Base-by-base conservation (phyloP, 2,113 vertebrate genomes). In the Cololabis saira region DNA sequence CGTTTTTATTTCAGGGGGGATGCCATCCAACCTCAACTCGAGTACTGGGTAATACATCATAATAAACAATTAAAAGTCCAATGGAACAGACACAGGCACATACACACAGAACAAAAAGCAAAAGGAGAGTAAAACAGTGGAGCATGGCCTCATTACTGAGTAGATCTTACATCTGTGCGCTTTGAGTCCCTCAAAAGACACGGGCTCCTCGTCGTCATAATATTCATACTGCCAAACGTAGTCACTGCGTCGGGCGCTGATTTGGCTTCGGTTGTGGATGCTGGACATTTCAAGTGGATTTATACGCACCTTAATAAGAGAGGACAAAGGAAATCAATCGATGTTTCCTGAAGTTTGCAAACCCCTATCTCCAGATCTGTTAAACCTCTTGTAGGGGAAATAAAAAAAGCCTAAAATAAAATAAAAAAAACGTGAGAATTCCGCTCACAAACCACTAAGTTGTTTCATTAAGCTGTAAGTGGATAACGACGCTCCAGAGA, bases 151-250 rank as follows among this genome's bases (percentile, higher is more conserved):
- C 15, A 21, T 12, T 50, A 14, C n/a, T 14, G 7, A 27, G 5
- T 37, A 27, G 12, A 19, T 84, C 96, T 97, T 93, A 98, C 96
- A 98, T 92, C 96, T 96, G 74, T 98, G 95, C 80, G 95, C 97
- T 68, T 93, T 95, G 65, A 98, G 91, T 67, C 96, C 97, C 85
- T 98, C 96, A 76, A 98, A 98, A 0, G 97, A 98, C 84, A 98
- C 95, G 0, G 96, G 96, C 76, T 93, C 95, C 0, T 93, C 95
- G 0, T 97, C 95, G 66, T 98, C 96, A 6, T 98, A 98, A 84
- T 98, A 98, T 69, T 98, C 96, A 0, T 97, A 98, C 71, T 96
- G 95, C 97, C 96, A 98, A 71, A 95, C 94, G 78, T 98, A 98
- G 79, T 97, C 95, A 14, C 93, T 91, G 80, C 92, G 93, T 18